Evolutionary conservation across 1,140 invertebrate genomes (phyloP).

Genomic region (Chironomus tepperi): DNA sequence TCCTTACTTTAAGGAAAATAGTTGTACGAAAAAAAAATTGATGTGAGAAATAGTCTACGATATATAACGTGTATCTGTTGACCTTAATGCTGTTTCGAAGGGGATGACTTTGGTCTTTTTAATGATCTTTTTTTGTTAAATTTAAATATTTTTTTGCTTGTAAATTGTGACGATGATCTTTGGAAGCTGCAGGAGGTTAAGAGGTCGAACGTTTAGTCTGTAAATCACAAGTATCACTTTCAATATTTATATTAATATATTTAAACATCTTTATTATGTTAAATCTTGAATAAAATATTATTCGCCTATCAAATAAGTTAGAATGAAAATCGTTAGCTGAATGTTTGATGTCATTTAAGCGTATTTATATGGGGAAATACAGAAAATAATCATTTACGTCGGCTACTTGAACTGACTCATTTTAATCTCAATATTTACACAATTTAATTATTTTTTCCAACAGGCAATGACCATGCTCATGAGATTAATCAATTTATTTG

Average conservation of each 20-base stretch:
- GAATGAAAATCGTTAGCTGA: too few relatives aligned
- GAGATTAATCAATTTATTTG: too few relatives aligned
- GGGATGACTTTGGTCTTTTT: not conserved
- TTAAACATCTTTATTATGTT: not conserved
- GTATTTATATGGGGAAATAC: too few relatives aligned
- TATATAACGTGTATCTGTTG: not conserved
- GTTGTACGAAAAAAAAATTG: not conserved
- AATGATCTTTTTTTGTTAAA: not conserved
- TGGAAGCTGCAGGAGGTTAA: conserved; percentile 19
- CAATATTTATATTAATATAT: conserved; percentile 18
- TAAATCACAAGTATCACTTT: not conserved
- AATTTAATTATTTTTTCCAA: too few relatives aligned
- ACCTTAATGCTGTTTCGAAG: conserved; percentile 12
- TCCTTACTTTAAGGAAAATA: not conserved
- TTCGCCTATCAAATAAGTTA: too few relatives aligned
- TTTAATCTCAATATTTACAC: too few relatives aligned
- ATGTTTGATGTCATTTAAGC: too few relatives aligned
- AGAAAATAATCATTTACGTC: too few relatives aligned
- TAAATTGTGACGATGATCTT: conserved; percentile 17
- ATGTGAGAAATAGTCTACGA: too few relatives aligned
- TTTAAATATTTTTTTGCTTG: conserved; percentile 1
- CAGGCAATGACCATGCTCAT: too few relatives aligned
- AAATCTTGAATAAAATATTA: too few relatives aligned
- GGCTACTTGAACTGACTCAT: too few relatives aligned
- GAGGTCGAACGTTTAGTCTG: not conserved